Evolutionary conservation across 2,797 vertebrate genomes (phyloP), one percentile per base, ranked within the genome.

Genomic region (Propithecus perrieri): DNA sequence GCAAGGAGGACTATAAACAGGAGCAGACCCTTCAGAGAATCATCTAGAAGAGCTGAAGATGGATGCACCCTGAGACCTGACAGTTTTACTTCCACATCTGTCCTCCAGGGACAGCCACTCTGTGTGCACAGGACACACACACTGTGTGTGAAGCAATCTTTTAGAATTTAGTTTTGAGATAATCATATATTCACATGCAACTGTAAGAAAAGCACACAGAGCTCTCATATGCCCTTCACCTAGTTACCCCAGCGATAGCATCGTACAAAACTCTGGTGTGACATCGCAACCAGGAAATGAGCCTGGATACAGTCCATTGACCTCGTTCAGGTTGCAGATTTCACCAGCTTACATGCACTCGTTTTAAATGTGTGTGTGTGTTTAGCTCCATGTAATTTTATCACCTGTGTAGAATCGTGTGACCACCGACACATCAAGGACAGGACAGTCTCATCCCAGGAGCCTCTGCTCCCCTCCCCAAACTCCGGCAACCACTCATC

Each of bases 381-480:
- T 38, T 17, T 61, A 24, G n/a, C 35, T 78, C 65, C 53, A 0
- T 35, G 41, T n/a, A 18, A 41, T 41, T 41, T 35, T 76, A 1
- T 28, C 28, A 38, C 17, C 48, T 5, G 0, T 38, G 24, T 38
- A 4, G 28, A n/a, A 7, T 17, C 7, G 0, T 33, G 67, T 50
- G 71, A 13, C 78, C 53, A 18, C 72, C 35, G n/a, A 22, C 4
- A 43, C 35, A 17, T 18, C 24, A 12, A 69, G 38, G 7, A 20
- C 41, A n/a, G n/a, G 57, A 5, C 18, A 0, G 17, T 8, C 7
- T 28, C 6, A 0, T 26, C 71, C 20, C 22, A 10, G n/a, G 24
- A 3, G n/a, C 33, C 43, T 71, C 18, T 43, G 4, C 7, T 0
- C 22, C 33, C 50, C 6, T 41, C 55, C 61, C 55, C 0, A 2